These are phyloP conservation scores for Zaprionus gabonicus DNA, from an alignment of 1,140 invertebrate genomes.

Conservation along the genomic window DNA sequence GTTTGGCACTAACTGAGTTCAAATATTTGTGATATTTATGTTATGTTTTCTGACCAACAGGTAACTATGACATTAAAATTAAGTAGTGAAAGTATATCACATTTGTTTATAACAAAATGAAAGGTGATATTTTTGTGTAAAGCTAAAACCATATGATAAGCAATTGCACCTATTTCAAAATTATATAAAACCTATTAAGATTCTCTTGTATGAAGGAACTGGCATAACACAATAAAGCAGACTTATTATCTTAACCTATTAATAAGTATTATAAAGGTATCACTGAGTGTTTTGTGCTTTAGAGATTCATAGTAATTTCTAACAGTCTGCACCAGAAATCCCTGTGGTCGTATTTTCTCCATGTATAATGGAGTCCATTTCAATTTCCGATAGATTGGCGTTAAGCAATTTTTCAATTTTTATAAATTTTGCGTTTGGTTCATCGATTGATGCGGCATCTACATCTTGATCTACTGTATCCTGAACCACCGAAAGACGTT, in stretches of 20 bases:
- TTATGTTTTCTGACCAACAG: conserved; percentile 6
- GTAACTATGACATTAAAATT: not conserved
- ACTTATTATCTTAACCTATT: conserved; percentile 39
- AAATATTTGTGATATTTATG: conserved; percentile 8
- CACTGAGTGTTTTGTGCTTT: conserved; percentile 48
- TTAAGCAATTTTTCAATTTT: conserved; percentile 72
- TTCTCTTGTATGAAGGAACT: conserved; percentile 60
- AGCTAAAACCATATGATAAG: conserved; percentile 61
- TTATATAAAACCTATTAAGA: conserved; percentile 55
- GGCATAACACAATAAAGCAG: conserved; percentile 60
- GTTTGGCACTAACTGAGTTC: conserved; percentile 54
- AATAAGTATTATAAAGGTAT: conserved; percentile 1
- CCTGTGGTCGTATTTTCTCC: conserved; percentile 67
- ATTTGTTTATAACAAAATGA: conserved; percentile 31
- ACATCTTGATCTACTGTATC: conserved; percentile 48
- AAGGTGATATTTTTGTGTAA: conserved; percentile 34
- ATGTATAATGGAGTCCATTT: conserved; percentile 79
- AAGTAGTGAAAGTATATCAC: conserved; percentile 17
- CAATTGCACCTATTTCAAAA: conserved; percentile 35
- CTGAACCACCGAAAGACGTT: conserved; percentile 54
- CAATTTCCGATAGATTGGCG: conserved; percentile 68
- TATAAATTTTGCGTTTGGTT: conserved; percentile 73
- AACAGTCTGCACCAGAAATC: conserved; percentile 67
- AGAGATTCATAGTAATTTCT: conserved; percentile 17
- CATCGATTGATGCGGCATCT: conserved; percentile 66